Evolutionary conservation across 2,113 vertebrate genomes (phyloP), one percentile per base, ranked within the genome.

Genomic region (Campylomormyrus tamandua): DNA sequence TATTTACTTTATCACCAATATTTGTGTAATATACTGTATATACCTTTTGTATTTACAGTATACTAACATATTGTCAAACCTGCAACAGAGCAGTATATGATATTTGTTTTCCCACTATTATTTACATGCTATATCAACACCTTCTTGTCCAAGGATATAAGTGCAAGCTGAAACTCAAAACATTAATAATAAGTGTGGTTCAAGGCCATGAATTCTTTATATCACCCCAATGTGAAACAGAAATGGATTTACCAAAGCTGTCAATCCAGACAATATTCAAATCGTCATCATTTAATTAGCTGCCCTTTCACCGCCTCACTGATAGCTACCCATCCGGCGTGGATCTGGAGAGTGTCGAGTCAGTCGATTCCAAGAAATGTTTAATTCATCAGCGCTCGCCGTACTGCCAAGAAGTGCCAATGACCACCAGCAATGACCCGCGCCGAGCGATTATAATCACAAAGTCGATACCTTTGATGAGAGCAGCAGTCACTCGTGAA

Each of bases 331-430:
- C 62, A 48, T 70, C 35, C 58, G 45, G 19, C 48, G n/a, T 70
- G 62, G 45, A 56, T 80, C 89, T 74, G 39, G n/a, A 74, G 83
- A 39, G 27, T 50, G 46, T 49, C 27, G 48, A 66, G 31, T 31
- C 89, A 90, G 84, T 90, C 89, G 62, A 90, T 90, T 87, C 56
- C 83, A n/a, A 70, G 89, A 45, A 45, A 87, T 90, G 84, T 90
- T 90, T 87, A 87, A 85, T 87, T 90, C 84, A 90, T 90, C 83
- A 70, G 27, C 52, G 83, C 56, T 50, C 31, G 11, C 89, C 15
- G 42, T 45, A 53, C 58, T 58, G 58, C 58, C 83, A 87, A 87
- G 85, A 87, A 87, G 85, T 53, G 27, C 85, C 48, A 87, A 19
- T 87, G 85, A 58, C 83, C 39, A 39, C 83, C 83, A 50, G 27